Conservation (phyloP, 2,888 invertebrate species). For the Miltochrista miniata region DNA sequence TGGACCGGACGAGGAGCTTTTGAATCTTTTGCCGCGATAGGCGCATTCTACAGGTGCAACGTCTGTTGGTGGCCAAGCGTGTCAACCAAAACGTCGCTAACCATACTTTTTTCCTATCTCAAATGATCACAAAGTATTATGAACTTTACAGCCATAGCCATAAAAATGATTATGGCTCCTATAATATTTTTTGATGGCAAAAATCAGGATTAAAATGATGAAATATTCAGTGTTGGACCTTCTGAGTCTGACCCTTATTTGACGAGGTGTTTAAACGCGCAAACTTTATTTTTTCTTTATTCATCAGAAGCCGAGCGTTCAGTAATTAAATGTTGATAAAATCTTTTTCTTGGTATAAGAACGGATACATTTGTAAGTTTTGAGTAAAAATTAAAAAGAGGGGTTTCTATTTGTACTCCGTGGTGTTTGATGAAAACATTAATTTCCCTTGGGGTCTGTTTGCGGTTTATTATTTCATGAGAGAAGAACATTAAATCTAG, state of each 20-base stretch:
- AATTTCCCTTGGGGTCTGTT: constrained; percentile 62
- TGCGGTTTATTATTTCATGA: constrained; percentile 56
- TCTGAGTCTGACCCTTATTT: constrained; percentile 46
- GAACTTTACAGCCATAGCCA: constrained; percentile 30
- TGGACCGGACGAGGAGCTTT: constrained; percentile 56
- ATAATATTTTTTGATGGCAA: constrained; percentile 29
- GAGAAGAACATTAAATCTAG: constrained; percentile 40
- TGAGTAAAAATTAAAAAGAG: constrained; percentile 46
- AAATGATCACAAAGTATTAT: constrained; percentile 25
- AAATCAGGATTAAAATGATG: constrained; percentile 52
- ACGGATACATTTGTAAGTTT: constrained; percentile 27
- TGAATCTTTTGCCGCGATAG: constrained; percentile 78
- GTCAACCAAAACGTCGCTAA: constrained; percentile 48
- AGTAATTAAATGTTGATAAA: constrained; percentile 40
- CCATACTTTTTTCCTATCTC: constrained; percentile 22
- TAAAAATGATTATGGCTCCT: constrained; percentile 10
- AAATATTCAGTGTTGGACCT: constrained; percentile 39
- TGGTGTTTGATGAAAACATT: constrained; percentile 53
- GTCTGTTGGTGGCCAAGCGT: constrained; percentile 69
- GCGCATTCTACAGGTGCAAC: constrained; percentile 75
- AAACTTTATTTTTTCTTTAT: constrained; percentile 36
- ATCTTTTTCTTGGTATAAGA: constrained; percentile 23
- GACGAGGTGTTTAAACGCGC: constrained; percentile 42
- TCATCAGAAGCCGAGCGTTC: constrained; percentile 20
- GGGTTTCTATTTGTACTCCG: constrained; percentile 41